Evolutionary conservation across 2,113 vertebrate species (phyloP), one percentile per base, ranked within the genome.

Genomic region (Corynorhinus townsendii): DNA sequence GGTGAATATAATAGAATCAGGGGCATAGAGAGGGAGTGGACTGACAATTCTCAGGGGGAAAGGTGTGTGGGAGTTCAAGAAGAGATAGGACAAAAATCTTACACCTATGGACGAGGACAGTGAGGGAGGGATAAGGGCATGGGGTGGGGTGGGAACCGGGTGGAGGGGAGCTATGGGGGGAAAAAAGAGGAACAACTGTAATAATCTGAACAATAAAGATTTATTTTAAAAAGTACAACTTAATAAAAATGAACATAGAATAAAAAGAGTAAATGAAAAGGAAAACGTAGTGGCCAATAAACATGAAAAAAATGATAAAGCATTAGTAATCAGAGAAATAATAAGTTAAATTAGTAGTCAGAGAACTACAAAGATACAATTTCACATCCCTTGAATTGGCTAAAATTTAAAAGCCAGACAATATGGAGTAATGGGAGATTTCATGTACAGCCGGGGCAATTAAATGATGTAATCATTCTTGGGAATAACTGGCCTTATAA

Each of bases 191-290:
- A 52, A 19, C 52, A 52, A 17, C 17, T 52, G 17, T 52, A 17
- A 52, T 52, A 52, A 52, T 52, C 52, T 52, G 17, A 52, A 52
- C 52, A 52, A 52, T 52, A 52, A 52, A 52, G 16, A 19, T 52
- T 19, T 52, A 52, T 52, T 52, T 52, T 56, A 47, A 84, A 90
- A 90, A 71, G 20, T 49, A 43, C 1, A 68, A 64, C 7, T 26
- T 15, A 64, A 20, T 33, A 86, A 69, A 93, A 69, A 77, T 88
- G 12, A 59, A 3, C 22, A 90, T 83, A 92, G 33, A 83, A 68
- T 64, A 10, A 35, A 76, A 96, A 93, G 49, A 69, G 11, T 71
- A 86, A 52, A 76, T 68, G 90, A 26, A 75, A 85, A 80, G 12
- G 20, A 91, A 69, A 92, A 40, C 26, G 62, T 40, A 84, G 75